Percentiles rank a stretch among this genome's conserved stretches.
These are phyloP conservation scores for Urocolius indicus DNA, from an alignment of 2,113 vertebrate species.

Conservation along the genomic window DNA sequence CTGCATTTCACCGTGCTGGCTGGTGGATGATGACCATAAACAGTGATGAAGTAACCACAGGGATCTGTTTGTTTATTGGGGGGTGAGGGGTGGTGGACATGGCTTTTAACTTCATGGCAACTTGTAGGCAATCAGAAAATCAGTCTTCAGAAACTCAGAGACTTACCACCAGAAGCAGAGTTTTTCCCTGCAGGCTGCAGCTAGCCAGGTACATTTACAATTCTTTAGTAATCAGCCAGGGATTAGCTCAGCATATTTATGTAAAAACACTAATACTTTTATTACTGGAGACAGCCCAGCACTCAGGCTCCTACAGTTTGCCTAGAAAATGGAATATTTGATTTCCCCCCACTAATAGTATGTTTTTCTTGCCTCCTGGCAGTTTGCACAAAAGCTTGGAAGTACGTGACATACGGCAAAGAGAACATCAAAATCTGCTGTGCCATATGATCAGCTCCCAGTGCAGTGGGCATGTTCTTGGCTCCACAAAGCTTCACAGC, in stretches of 20 bases:
- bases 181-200: not conserved
- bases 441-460: constrained; percentile 19
- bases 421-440: constrained; percentile 42
- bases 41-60: not conserved
- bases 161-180: not conserved
- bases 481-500: not conserved
- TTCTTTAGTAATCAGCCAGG: not conserved
- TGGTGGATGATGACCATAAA: not conserved
- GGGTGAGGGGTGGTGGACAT: not conserved
- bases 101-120: not conserved
- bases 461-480: not conserved
- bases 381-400: not conserved
- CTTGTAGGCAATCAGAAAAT: not conserved
- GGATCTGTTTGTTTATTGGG: not conserved
- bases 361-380: constrained; percentile 32
- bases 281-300: constrained; percentile 6
- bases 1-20: accelerated
- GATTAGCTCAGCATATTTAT: not conserved
- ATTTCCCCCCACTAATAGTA: not conserved
- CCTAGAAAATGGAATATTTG: constrained; percentile 35
- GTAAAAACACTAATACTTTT: constrained; percentile 3
- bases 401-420: not conserved
- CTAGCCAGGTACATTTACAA: not conserved
- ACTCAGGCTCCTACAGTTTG: not conserved
- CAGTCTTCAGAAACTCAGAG: not conserved